phyloP scores from a whole-genome alignment of 1,140 invertebrate species.

The Drosophila sechellia region DNA sequence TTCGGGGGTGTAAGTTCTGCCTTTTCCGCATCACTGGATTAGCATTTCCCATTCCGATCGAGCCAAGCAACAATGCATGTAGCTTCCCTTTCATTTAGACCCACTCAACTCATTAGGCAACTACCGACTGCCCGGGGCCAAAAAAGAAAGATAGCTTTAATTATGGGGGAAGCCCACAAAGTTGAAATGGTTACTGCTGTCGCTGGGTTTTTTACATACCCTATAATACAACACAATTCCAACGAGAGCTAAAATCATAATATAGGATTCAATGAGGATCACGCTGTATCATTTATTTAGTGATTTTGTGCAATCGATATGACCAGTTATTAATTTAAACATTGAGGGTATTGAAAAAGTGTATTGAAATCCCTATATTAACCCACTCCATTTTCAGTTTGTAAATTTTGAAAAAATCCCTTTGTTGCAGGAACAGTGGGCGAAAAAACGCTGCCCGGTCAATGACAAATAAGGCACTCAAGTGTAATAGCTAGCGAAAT shows the following conservation, averaged over 20 bases:
- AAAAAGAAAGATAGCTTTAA: constrained; percentile 17
- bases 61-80: neutral
- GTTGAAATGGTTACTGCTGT: constrained; percentile 5
- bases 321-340: no score
- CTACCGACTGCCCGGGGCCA: constrained; percentile 16
- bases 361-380: no score
- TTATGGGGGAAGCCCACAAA: constrained; percentile 47
- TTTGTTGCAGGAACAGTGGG: constrained; percentile 36
- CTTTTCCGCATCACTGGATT: constrained; percentile 57
- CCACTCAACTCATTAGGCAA: constrained; percentile 29
- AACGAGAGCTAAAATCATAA: no score
- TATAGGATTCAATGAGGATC: no score
- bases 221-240: neutral
- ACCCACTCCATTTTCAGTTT: constrained; percentile 4
- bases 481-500: constrained; percentile 47
- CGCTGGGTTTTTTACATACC: constrained; percentile 1
- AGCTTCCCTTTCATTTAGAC: neutral
- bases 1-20: constrained; percentile 51
- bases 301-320: no score
- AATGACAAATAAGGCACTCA: constrained; percentile 70
- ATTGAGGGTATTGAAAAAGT: constrained; percentile 4
- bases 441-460: constrained; percentile 28
- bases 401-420: constrained; percentile 58
- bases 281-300: no score
- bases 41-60: constrained; percentile 30